Conservation (phyloP, 2,888 invertebrate genomes). For the Chloroclysta siterata region DNA sequence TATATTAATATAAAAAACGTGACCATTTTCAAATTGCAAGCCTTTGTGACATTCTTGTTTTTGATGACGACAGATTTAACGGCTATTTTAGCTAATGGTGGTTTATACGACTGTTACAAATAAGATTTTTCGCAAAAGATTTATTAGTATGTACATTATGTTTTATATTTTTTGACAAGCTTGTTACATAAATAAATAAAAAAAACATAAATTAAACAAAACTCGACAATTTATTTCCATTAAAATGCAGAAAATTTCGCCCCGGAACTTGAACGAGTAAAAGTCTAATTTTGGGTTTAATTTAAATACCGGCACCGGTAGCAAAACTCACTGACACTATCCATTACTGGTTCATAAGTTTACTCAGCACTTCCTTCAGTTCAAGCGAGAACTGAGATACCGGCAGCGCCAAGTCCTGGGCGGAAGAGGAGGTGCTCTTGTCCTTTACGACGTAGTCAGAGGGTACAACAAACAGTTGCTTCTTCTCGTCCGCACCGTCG, state of each 20-base stretch:
- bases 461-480: constrained; percentile 68
- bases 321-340: neutral
- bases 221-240: neutral
- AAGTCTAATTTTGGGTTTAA: no score
- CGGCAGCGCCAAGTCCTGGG: constrained; percentile 68
- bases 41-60: no score
- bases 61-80: no score
- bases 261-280: no score
- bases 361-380: constrained; percentile 72
- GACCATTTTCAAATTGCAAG: no score
- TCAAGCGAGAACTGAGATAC: constrained; percentile 73
- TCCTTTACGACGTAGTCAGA: constrained; percentile 69
- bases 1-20: no score
- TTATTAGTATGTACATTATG: no score
- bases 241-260: neutral
- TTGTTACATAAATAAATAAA: neutral
- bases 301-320: neutral
- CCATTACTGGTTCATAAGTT: constrained; percentile 54
- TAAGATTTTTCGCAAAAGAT: no score
- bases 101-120: no score
- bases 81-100: no score
- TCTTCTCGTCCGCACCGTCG: constrained; percentile 59
- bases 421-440: constrained; percentile 46
- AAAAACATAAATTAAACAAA: neutral
- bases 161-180: no score